These are phyloP conservation scores for Ceuthmochares aereus DNA, from an alignment of 2,113 vertebrate genomes.

Conservation along the genomic window DNA sequence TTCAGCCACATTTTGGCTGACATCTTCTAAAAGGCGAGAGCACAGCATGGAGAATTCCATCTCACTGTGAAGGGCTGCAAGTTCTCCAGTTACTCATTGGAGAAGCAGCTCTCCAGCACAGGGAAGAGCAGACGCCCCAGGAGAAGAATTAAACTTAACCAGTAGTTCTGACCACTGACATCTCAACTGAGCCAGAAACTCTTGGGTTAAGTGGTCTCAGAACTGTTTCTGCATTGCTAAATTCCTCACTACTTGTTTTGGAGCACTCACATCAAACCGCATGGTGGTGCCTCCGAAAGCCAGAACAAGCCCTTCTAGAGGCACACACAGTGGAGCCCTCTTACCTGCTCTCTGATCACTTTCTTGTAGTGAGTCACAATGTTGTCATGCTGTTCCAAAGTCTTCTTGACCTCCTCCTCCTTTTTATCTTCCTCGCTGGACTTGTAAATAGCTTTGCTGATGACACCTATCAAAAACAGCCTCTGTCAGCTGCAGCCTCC, in stretches of 20 bases:
- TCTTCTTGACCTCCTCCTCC: constrained; percentile 98
- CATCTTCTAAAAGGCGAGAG: background rate
- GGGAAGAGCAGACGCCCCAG: rapidly evolving
- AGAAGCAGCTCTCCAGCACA: background rate
- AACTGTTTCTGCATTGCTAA: background rate
- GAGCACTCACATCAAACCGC: rapidly evolving
- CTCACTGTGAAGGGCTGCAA: rapidly evolving
- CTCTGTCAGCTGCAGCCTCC: background rate
- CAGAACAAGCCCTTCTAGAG: background rate
- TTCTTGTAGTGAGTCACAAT: constrained; percentile 98
- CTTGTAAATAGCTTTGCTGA: constrained; percentile 97
- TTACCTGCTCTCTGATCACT: constrained; percentile 95
- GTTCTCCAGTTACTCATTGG: no score
- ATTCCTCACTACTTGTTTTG: background rate
- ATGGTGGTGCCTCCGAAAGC: rapidly evolving
- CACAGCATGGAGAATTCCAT: rapidly evolving
- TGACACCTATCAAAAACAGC: constrained; percentile 82
- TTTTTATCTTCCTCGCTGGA: constrained; percentile 98
- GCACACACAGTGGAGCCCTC: rapidly evolving
- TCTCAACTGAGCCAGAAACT: background rate
- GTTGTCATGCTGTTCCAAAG: constrained; percentile 95
- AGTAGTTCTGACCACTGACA: background rate
- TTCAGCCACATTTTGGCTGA: background rate
- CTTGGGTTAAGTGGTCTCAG: background rate
- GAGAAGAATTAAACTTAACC: background rate